A percentile compares a stretch with the other conserved stretches of the same genome.
Evolutionary conservation across 92 coral and sea anemone genomes (phyloP).

Genomic region (Micromussa lordhowensis): DNA sequence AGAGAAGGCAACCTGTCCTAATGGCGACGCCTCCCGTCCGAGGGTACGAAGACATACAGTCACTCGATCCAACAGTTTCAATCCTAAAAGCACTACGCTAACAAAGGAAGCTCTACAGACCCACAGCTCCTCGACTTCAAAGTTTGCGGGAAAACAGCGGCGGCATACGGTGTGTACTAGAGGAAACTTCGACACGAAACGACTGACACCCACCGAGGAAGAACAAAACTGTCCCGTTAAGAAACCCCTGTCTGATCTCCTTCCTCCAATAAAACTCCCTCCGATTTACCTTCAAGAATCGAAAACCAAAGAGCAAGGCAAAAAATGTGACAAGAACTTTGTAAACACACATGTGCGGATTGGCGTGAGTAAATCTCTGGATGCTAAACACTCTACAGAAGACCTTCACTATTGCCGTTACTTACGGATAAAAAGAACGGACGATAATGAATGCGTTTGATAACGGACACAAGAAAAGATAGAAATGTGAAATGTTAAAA

Average conservation of each 20-base stretch:
- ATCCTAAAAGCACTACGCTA: neutral
- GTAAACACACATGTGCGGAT: conserved; percentile 6
- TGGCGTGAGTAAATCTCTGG: conserved; percentile 1
- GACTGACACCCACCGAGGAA: neutral
- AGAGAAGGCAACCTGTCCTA: neutral
- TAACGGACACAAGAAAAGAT: neutral
- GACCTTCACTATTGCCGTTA: conserved; percentile 43
- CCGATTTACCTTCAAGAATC: conserved; percentile 44
- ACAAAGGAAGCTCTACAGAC: conserved; percentile 12
- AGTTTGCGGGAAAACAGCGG: neutral
- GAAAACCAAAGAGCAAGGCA: conserved; percentile 2
- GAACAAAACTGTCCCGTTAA: neutral
- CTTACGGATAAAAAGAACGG: conserved; percentile 12
- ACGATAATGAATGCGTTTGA: neutral
- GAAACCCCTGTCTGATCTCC: conserved; percentile 31
- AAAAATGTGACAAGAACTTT: neutral
- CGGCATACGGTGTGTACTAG: conserved; percentile 33
- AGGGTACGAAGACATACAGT: conserved; percentile 28
- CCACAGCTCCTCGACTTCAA: neutral
- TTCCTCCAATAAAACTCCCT: conserved; percentile 40
- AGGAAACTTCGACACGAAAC: neutral
- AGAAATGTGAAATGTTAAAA: neutral
- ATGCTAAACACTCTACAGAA: neutral
- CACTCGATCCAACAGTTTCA: neutral
- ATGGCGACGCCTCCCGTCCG: neutral